Evolutionary conservation across 2,888 invertebrate genomes (phyloP).

Genomic region (Patella depressa): DNA sequence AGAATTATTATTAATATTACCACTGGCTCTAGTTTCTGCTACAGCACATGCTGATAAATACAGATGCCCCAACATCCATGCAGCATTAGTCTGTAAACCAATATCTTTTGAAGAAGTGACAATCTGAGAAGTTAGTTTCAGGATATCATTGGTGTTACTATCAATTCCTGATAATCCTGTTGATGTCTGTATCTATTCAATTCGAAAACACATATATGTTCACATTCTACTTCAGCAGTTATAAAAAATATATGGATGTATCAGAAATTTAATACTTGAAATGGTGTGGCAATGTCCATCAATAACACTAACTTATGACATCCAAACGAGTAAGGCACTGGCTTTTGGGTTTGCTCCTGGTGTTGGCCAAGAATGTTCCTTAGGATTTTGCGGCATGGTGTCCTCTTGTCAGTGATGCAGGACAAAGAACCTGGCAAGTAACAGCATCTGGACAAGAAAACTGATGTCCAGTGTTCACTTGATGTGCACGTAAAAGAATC

Average conservation of each 20-base stretch:
- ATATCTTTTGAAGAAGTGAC: conserved; percentile 44
- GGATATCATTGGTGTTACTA: conserved; percentile 44
- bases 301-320: too few relatives aligned
- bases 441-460: too few relatives aligned
- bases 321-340: too few relatives aligned
- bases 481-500: too few relatives aligned
- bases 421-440: too few relatives aligned
- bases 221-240: neutral
- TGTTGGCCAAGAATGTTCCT: too few relatives aligned
- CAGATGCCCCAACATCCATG: conserved; percentile 62
- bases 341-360: too few relatives aligned
- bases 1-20: conserved; percentile 28
- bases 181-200: neutral
- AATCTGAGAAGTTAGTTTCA: conserved; percentile 41
- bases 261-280: neutral
- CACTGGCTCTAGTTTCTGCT: conserved; percentile 48
- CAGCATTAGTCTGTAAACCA: conserved; percentile 53
- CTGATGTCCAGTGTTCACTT: too few relatives aligned
- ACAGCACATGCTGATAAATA: conserved; percentile 51
- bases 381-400: too few relatives aligned
- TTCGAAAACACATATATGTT: neutral
- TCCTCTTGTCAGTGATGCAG: too few relatives aligned
- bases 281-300: neutral
- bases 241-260: too few relatives aligned
- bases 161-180: conserved; percentile 27